These are phyloP conservation scores for Danio jaintianensis DNA, from an alignment of 2,797 vertebrate genomes.

Conservation along the genomic window DNA sequence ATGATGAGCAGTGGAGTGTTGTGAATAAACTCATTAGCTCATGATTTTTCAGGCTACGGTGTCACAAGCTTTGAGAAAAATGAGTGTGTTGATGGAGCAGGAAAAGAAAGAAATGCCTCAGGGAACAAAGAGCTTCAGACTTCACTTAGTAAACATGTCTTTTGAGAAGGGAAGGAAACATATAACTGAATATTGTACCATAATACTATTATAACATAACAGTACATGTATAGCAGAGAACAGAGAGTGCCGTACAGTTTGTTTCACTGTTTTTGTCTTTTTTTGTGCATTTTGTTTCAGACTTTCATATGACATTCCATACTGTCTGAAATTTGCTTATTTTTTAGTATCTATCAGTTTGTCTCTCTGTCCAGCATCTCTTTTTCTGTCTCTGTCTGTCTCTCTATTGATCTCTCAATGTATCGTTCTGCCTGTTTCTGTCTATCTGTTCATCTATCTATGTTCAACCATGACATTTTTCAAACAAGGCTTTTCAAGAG, in stretches of 20 bases:
- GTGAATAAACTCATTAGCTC: conserved; percentile 56
- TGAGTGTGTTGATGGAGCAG: conserved; percentile 47
- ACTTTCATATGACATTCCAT: not conserved
- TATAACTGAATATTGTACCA: conserved; percentile 39
- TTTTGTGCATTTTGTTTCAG: not conserved
- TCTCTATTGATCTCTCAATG: too few species aligned
- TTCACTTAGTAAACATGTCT: conserved; percentile 9
- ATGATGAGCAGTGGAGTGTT: conserved; percentile 58
- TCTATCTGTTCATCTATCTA: too few species aligned
- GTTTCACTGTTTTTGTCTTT: not conserved
- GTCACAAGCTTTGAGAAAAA: conserved; percentile 46
- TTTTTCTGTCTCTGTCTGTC: too few species aligned
- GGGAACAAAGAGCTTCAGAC: conserved; percentile 31
- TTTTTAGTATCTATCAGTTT: too few species aligned
- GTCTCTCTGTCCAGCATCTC: too few species aligned
- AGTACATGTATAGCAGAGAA: not conserved
- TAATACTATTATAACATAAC: conserved; percentile 17
- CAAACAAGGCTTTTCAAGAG: too few species aligned
- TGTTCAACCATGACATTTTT: too few species aligned
- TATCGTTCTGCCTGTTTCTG: too few species aligned
- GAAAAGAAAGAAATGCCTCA: conserved; percentile 37
- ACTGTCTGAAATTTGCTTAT: not conserved
- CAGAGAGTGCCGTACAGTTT: not conserved
- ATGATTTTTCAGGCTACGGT: conserved; percentile 44
- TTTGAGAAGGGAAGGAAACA: conserved; percentile 19